These are phyloP conservation scores for Steatocranus sp. DNA, from an alignment of 2,797 vertebrate species.

Conservation along the genomic window DNA sequence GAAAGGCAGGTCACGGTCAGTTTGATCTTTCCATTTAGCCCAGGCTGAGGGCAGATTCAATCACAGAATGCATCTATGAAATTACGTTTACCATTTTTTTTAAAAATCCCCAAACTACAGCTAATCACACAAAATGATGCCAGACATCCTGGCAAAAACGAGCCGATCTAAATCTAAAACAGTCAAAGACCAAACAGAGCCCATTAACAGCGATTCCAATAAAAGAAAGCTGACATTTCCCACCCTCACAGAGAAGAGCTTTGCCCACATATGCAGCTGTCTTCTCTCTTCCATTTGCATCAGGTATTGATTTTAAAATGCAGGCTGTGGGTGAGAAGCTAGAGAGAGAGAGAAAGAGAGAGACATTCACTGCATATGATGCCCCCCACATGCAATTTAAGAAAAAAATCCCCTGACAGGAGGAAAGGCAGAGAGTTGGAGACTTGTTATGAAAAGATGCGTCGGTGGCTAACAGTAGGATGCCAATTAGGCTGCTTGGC, in stretches of 20 bases:
- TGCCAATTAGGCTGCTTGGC: constrained; percentile 71
- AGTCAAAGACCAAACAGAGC: constrained; percentile 10
- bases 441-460: constrained; percentile 69
- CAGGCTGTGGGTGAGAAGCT: constrained; percentile 45
- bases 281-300: constrained; percentile 56
- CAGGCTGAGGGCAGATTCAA: not conserved
- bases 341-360: not conserved
- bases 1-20: not conserved
- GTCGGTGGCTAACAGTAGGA: constrained; percentile 69
- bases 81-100: fast-evolving
- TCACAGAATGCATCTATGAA: not conserved
- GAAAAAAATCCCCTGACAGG: constrained; percentile 45
- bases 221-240: constrained; percentile 46
- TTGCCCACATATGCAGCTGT: constrained; percentile 15
- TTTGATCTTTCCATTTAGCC: not conserved
- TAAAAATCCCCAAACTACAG: not conserved
- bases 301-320: constrained; percentile 66
- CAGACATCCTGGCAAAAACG: not conserved
- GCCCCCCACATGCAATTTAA: constrained; percentile 30
- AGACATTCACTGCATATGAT: constrained; percentile 34
- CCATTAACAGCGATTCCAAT: constrained; percentile 1
- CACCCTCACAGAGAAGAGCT: constrained; percentile 26
- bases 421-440: constrained; percentile 50
- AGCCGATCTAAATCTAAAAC: not conserved
- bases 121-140: not conserved